Evolutionary conservation across 2,797 vertebrate species (phyloP).

Genomic region (Odontamblyopus lacepedii): DNA sequence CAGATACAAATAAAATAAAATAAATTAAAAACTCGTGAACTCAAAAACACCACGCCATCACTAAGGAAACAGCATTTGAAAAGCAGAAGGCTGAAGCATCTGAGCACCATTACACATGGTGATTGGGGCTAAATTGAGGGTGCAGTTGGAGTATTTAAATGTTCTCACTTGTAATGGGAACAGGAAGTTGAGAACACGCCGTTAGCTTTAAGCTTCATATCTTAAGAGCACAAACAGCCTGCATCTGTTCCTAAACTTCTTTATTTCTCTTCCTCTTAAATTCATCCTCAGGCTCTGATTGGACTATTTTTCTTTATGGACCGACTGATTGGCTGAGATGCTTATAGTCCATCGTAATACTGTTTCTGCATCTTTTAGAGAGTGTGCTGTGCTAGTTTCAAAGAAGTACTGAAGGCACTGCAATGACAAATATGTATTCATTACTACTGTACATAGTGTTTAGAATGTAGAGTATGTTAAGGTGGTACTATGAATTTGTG

Average conservation of each 20-base stretch:
- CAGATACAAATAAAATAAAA: constrained; percentile 5
- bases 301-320: constrained; percentile 30
- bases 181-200: constrained; percentile 20
- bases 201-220: constrained; percentile 25
- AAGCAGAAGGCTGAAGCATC: constrained; percentile 24
- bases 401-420: constrained; percentile 13
- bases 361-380: constrained; percentile 39
- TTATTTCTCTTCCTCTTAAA: constrained; percentile 32
- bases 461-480: neutral
- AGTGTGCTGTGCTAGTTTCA: constrained; percentile 36
- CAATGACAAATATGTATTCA: neutral
- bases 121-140: constrained; percentile 15
- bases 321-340: constrained; percentile 51
- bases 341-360: constrained; percentile 33
- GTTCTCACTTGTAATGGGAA: constrained; percentile 14
- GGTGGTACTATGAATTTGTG: too few species aligned
- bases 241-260: constrained; percentile 20
- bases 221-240: constrained; percentile 20
- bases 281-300: constrained; percentile 38
- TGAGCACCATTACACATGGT: constrained; percentile 23
- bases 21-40: neutral
- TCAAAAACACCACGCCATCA: constrained; percentile 35
- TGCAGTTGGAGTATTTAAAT: constrained; percentile 18
- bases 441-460: neutral
- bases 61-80: constrained; percentile 40